Evolutionary conservation across 2,888 invertebrate genomes (phyloP), one percentile per base, ranked within the genome.

Genomic region (Rhamphomyia laevipes): DNA sequence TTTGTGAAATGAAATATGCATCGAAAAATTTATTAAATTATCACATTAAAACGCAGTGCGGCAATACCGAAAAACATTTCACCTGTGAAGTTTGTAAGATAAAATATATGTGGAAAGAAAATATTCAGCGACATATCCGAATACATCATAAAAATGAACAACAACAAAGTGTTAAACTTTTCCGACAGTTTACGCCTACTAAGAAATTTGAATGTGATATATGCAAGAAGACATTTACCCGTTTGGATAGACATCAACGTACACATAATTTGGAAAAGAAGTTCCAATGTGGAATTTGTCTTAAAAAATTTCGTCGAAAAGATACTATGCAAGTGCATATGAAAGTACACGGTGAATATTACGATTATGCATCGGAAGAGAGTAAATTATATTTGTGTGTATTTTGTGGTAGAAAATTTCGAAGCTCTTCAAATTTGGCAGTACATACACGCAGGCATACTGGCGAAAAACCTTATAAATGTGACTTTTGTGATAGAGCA

Each of bases 391-490:
- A 63, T 38, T 63, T 79, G 4, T 80, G 79, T 51, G 70, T 77
- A 4, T 78, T 78, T 59, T 79, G 79, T 57, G 79, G 79, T 1
- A 71, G 76, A 13, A 74, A 76, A 9, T 78, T 78, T 55, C 74
- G 77, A 23, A 78, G 77, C 52, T 78, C 78, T 0, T 78, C 78
- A 0, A 79, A 79, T 58, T 66, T 78, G 11, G 77, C 78, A 15
- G 77, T 82, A 3, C 82, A 82, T 56, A 80, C 81, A 76, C 73
- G 81, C 1, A 71, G 80, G 0, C 82, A 82, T 55, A 82, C 81
- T 0, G 81, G 81, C 9, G 78, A 79, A 57, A 79, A 78, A 55
- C 79, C 79, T 0, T 79, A 77, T 55, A 77, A 78, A 57, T 79
- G 79, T 55, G 78, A 79, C 55, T 76, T 75, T 48, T 79, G 79